Evolutionary conservation across 2,888 invertebrate species (phyloP).

Genomic region (Galerucella calmariensis): DNA sequence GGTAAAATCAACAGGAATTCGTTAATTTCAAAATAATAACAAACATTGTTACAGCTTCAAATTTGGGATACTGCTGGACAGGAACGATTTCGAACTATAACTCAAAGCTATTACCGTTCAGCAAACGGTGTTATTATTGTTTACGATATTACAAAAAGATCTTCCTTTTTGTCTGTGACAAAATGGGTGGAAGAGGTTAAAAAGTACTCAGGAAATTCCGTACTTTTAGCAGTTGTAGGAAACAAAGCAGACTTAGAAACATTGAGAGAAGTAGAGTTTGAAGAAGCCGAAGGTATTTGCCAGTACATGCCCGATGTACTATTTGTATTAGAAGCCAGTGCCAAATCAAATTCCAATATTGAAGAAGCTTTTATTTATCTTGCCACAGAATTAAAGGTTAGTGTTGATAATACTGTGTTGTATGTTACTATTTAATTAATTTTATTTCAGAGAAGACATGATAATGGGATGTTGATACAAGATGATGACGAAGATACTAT

Average conservation of each 20-base stretch:
- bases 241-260: slow-evolving; percentile 90
- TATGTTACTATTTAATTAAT: not conserved
- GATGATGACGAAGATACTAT: slow-evolving; percentile 74
- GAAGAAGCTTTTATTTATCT: slow-evolving; percentile 88
- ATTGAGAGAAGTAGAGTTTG: slow-evolving; percentile 84
- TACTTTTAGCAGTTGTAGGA: slow-evolving; percentile 90
- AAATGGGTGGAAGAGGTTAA: slow-evolving; percentile 97
- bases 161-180: slow-evolving; percentile 90
- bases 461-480: slow-evolving; percentile 72
- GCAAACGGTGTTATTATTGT: slow-evolving; percentile 98
- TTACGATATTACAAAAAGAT: slow-evolving; percentile 94
- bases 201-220: slow-evolving; percentile 92
- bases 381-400: slow-evolving; percentile 87
- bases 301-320: slow-evolving; percentile 87
- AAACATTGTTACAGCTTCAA: slow-evolving; percentile 74
- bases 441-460: slow-evolving; percentile 77
- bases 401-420: not conserved
- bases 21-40: not conserved
- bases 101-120: slow-evolving; percentile 96
- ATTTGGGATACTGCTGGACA: slow-evolving; percentile 99
- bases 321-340: slow-evolving; percentile 89
- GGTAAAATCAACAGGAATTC: slow-evolving; percentile 67
- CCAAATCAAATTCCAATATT: slow-evolving; percentile 91
- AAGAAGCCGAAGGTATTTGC: slow-evolving; percentile 88
- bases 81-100: slow-evolving; percentile 95